phyloP scores from a whole-genome alignment of 2,797 vertebrate genomes.

The Tenualosa thibaudeaui region DNA sequence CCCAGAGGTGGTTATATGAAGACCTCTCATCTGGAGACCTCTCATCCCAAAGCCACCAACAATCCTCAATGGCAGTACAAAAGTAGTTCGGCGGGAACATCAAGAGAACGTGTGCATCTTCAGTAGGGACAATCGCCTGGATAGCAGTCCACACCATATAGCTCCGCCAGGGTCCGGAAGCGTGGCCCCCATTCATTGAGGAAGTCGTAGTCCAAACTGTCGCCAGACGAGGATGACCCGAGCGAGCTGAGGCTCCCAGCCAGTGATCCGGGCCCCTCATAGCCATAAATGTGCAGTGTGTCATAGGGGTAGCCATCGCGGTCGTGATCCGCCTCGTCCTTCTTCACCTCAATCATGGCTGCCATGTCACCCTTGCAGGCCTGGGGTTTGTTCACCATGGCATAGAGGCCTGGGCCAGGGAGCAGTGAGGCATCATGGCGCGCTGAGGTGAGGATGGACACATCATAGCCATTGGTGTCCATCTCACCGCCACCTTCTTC shows the following conservation, averaged over 20 bases:
- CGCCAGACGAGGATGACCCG: slow-evolving; percentile 82
- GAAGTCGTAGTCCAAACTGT: slow-evolving; percentile 90
- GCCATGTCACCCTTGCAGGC: slow-evolving; percentile 88
- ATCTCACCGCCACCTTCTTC: slow-evolving; percentile 98
- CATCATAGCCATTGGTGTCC: slow-evolving; percentile 96
- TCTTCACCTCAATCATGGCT: slow-evolving; percentile 92
- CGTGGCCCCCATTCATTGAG: slow-evolving; percentile 94
- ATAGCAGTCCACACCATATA: slow-evolving; percentile 82
- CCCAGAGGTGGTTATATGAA: not conserved
- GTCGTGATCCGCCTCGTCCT: slow-evolving; percentile 92
- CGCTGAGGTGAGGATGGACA: slow-evolving; percentile 89
- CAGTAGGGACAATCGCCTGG: slow-evolving; percentile 78
- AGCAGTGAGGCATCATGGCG: slow-evolving; percentile 72
- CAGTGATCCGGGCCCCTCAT: slow-evolving; percentile 88
- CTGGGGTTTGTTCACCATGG: slow-evolving; percentile 80
- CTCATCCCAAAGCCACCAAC: not conserved
- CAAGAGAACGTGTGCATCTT: slow-evolving; percentile 34
- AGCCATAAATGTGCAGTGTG: slow-evolving; percentile 93
- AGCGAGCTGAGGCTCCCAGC: slow-evolving; percentile 92
- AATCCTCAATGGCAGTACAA: not conserved
- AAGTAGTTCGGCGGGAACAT: not conserved
- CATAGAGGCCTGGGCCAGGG: slow-evolving; percentile 71
- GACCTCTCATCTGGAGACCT: not conserved
- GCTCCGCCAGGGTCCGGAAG: slow-evolving; percentile 91
- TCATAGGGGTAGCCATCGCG: slow-evolving; percentile 87